Evolutionary conservation across 2,888 invertebrate genomes (phyloP), one percentile per base, ranked within the genome.

Genomic region (Caenorhabditis panamensis): DNA sequence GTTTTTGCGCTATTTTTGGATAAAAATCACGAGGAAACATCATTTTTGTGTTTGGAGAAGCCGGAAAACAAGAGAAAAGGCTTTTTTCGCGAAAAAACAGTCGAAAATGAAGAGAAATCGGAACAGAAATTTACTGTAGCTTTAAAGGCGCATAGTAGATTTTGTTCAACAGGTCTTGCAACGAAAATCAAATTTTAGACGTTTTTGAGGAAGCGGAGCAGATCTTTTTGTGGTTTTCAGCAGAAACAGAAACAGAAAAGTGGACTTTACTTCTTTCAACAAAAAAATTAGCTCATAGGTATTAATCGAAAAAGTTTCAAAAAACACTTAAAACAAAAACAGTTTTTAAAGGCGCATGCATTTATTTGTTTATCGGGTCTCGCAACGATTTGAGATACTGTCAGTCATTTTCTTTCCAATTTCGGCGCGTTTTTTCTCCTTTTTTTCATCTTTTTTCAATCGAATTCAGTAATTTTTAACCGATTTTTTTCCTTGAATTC

Each of bases 11-110:
- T 26, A 62, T 24, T 28, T 37, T 36, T 59, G n/a, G 13, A 37
- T 1, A 37, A 13, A 8, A 36, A 49, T 63, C 51, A 51, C n/a
- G n/a, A n/a, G n/a, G n/a, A n/a, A n/a, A n/a, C 63, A 63, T 63
- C 63, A 63, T 51, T 51, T 9, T 24, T 61, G 31, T 59, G 37
- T 20, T 53, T 26, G 53, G 31, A 9, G 31, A 31, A 31, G 41
- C 11, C 41, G 56, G 18, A n/a, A 51, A 51, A 22, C 5, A 3
- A 31, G 28, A 51, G 9, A 31, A 31, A 8, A 16, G 20, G 18
- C 13, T 49, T 62, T 18, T 53, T n/a, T 11, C 6, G 41, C 9
- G 13, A 41, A 41, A 47, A 47, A 20, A 18, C 18, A 5, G 18
- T n/a, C 3, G n/a, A 47, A n/a, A 20, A 18, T 11, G 18, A 47